These are phyloP conservation scores for Pipistrellus pygmaeus DNA, from an alignment of 2,797 vertebrate species.

Conservation along the genomic window DNA sequence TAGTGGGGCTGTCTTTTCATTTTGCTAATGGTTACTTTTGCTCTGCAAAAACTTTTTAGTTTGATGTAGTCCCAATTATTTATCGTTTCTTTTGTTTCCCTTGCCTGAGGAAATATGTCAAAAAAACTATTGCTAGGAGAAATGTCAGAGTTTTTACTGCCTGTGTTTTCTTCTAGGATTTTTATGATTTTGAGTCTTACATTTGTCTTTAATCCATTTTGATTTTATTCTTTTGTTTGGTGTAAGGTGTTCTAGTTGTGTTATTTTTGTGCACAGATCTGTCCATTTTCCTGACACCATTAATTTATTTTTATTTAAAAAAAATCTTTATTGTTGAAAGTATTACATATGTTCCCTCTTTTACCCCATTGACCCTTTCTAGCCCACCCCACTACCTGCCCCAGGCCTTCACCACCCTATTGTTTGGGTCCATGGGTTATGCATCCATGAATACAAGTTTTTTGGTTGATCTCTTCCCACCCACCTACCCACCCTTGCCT, in stretches of 20 bases:
- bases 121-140: background rate
- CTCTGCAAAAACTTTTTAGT: background rate
- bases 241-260: background rate
- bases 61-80: background rate
- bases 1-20: background rate
- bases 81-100: background rate
- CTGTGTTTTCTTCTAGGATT: background rate
- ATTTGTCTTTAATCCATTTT: background rate
- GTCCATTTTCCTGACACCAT: background rate
- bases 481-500: too few species aligned
- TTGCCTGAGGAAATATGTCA: background rate
- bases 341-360: too few species aligned
- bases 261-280: background rate
- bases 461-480: too few species aligned
- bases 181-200: slow-evolving; percentile 3
- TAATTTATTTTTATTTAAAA: background rate
- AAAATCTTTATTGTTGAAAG: too few species aligned
- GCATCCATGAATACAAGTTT: too few species aligned
- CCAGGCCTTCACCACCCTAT: too few species aligned
- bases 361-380: too few species aligned
- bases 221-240: background rate
- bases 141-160: background rate
- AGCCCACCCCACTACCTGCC: too few species aligned
- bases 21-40: background rate
- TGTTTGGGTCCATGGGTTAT: too few species aligned